Percentiles rank a stretch among this genome's conserved stretches.
These are phyloP conservation scores for Bombus confusus DNA, from an alignment of 1,140 invertebrate species.

Conservation along the genomic window DNA sequence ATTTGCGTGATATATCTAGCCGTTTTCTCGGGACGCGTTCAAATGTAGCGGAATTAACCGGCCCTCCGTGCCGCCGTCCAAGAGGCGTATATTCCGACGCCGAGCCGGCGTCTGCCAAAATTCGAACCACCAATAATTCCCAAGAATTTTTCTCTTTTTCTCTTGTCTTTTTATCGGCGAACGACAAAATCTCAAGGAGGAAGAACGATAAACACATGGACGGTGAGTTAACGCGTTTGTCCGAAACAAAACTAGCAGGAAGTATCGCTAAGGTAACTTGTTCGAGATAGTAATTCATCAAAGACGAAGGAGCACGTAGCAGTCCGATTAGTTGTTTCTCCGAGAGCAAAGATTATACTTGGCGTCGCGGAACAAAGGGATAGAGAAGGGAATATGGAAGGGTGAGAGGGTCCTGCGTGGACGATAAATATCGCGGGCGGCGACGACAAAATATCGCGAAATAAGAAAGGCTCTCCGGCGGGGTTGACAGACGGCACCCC, in stretches of 20 bases:
- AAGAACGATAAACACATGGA: too few species aligned
- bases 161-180: too few species aligned
- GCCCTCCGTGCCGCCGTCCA: slow-evolving; percentile 34
- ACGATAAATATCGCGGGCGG: slow-evolving; percentile 73
- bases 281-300: too few species aligned
- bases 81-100: slow-evolving; percentile 29
- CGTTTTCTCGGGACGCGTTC: slow-evolving; percentile 70
- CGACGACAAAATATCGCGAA: slow-evolving; percentile 75
- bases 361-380: neutral
- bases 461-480: slow-evolving; percentile 70
- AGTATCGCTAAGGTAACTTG: too few species aligned
- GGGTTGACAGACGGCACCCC: slow-evolving; percentile 77
- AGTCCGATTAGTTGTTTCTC: neutral
- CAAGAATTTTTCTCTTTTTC: neutral
- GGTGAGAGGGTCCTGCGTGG: slow-evolving; percentile 39
- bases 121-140: slow-evolving; percentile 19
- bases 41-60: slow-evolving; percentile 82
- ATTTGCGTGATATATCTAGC: slow-evolving; percentile 81
- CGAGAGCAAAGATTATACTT: slow-evolving; percentile 14
- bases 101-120: slow-evolving; percentile 15
- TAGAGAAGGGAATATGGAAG: neutral
- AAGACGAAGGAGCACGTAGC: too few species aligned
- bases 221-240: too few species aligned
- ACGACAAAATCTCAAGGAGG: too few species aligned
- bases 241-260: too few species aligned